A percentile compares a stretch with the other conserved stretches of the same genome.
Evolutionary conservation across 2,113 vertebrate genomes (phyloP).

Genomic region (Plestiodon gilberti): DNA sequence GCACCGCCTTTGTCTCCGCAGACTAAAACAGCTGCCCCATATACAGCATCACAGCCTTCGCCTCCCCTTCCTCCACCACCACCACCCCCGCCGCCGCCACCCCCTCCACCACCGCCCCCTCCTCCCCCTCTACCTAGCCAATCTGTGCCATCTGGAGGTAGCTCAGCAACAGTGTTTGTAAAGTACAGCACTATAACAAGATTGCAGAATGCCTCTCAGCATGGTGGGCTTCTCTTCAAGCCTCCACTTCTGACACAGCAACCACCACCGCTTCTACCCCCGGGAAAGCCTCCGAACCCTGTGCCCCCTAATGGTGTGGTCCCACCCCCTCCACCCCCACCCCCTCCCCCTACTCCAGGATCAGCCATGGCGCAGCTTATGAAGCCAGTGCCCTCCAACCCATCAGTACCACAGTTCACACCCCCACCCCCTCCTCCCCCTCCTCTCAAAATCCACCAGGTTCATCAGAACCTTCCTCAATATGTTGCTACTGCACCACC

Average conservation of each 20-base stretch:
- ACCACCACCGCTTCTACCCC: conserved; percentile 24
- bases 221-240: conserved; percentile 72
- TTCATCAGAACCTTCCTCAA: conserved; percentile 72
- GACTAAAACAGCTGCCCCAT: conserved; percentile 68
- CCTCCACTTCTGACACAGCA: conserved; percentile 54
- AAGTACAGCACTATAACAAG: conserved; percentile 91
- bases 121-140: conserved; percentile 73
- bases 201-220: conserved; percentile 81
- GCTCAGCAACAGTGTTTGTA: conserved; percentile 79
- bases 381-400: conserved; percentile 77
- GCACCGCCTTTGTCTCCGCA: conserved; percentile 82
- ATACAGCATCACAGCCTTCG: conserved; percentile 78
- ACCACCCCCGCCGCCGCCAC: conserved; percentile 69
- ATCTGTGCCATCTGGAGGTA: conserved; percentile 45
- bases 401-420: conserved; percentile 72
- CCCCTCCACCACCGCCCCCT: conserved; percentile 35
- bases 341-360: conserved; percentile 79
- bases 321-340: conserved; percentile 81
- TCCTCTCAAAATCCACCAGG: conserved; percentile 80
- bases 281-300: conserved; percentile 76
- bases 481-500: conserved; percentile 49
- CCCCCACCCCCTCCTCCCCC: conserved; percentile 73
- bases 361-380: conserved; percentile 86
- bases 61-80: conserved; percentile 78
- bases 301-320: conserved; percentile 79